Percentiles rank a stretch among this genome's conserved stretches.
Conservation (phyloP, 2,797 vertebrate genomes). For the Gambusia yucatana region DNA sequence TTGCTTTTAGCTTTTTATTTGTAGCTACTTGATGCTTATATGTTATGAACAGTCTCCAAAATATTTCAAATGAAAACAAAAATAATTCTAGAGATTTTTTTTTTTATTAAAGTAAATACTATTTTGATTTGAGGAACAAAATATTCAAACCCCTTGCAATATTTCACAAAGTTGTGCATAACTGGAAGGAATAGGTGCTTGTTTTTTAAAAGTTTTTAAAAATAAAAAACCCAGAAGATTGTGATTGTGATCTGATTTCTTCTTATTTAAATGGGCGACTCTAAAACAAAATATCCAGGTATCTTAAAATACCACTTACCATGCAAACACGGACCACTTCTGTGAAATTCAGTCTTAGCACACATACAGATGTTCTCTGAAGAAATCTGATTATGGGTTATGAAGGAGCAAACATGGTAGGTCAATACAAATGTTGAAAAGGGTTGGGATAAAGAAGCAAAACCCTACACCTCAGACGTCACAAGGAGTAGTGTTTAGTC, state of each 20-base stretch:
- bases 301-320: not conserved
- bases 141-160: not conserved
- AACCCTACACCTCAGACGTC: not conserved
- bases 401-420: not conserved
- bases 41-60: constrained; percentile 16
- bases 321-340: not conserved
- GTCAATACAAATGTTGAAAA: not conserved
- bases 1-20: not conserved
- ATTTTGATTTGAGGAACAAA: not conserved
- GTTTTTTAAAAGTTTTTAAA: not conserved
- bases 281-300: not conserved
- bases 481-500: not conserved
- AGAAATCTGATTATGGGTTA: not conserved
- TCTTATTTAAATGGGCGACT: not conserved
- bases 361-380: not conserved
- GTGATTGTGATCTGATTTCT: not conserved
- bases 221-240: not conserved
- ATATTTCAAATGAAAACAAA: not conserved
- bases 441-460: not conserved
- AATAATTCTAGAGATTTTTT: not conserved
- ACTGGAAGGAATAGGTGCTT: not conserved
- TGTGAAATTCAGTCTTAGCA: not conserved
- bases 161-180: not conserved
- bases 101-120: not conserved
- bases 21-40: not conserved